These are phyloP conservation scores for Cheirogaleus medius DNA, from an alignment of 2,113 vertebrate species.

Conservation along the genomic window DNA sequence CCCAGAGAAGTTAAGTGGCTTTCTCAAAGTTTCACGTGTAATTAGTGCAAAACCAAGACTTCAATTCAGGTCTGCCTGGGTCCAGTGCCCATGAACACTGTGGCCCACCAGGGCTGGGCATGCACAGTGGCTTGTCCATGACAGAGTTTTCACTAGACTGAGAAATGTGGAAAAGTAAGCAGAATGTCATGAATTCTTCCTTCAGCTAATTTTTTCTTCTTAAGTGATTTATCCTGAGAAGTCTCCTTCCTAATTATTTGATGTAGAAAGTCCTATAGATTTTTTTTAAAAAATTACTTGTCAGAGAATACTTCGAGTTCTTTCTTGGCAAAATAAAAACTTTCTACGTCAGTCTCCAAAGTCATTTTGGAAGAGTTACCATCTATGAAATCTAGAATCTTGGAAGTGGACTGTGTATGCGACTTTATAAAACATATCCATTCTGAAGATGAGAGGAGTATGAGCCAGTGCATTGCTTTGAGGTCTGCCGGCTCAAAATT, in stretches of 20 bases:
- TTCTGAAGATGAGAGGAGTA: neutral
- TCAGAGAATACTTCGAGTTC: neutral
- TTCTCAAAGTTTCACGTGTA: neutral
- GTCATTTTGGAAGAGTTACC: slow-evolving; percentile 11
- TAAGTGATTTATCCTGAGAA: neutral
- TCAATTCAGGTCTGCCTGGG: neutral
- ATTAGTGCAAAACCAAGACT: neutral
- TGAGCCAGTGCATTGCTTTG: neutral
- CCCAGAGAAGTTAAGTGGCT: neutral
- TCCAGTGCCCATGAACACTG: neutral
- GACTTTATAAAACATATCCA: neutral
- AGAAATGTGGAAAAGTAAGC: neutral
- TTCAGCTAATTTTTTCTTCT: neutral
- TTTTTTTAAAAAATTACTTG: neutral
- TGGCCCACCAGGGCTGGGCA: neutral
- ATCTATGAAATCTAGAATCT: neutral
- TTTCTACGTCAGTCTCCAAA: neutral
- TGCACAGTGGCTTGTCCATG: neutral
- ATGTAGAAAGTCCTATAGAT: neutral
- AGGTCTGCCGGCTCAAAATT: neutral
- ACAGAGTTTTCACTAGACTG: neutral
- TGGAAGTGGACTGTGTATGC: neutral
- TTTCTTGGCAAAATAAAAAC: neutral
- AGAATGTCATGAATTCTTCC: neutral
- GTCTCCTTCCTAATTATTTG: neutral